A percentile compares a stretch with the other conserved stretches of the same genome.
These are phyloP conservation scores for Drosophila emarginata DNA, from an alignment of 2,888 invertebrate species.

Conservation along the genomic window DNA sequence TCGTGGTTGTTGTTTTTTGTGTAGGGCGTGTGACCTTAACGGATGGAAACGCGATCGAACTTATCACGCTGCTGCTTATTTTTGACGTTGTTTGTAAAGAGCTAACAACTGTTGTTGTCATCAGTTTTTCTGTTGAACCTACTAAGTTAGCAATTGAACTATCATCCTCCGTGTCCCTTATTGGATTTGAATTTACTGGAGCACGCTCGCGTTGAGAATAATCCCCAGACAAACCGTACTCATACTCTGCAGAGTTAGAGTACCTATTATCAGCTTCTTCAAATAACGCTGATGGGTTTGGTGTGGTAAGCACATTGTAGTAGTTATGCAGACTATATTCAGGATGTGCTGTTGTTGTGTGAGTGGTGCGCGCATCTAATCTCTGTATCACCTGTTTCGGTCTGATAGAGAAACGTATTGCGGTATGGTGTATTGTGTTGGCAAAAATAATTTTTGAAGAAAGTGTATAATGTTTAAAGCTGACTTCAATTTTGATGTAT, in stretches of 20 bases:
- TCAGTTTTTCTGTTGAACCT: constrained; percentile 64
- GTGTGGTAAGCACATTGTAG: constrained; percentile 66
- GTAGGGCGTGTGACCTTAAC: constrained; percentile 46
- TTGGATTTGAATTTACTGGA: constrained; percentile 23
- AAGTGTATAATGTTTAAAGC: not conserved
- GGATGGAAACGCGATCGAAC: constrained; percentile 68
- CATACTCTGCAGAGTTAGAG: constrained; percentile 61
- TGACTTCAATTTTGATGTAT: constrained; percentile 45
- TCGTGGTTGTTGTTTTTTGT: constrained; percentile 43
- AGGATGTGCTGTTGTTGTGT: constrained; percentile 55
- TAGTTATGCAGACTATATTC: constrained; percentile 62
- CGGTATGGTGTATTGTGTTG: constrained; percentile 34
- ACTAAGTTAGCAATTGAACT: constrained; percentile 67
- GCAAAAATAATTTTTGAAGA: constrained; percentile 16
- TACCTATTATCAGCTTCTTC: constrained; percentile 59
- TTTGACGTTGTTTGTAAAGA: constrained; percentile 35
- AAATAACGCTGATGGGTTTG: constrained; percentile 18
- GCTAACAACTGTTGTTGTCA: constrained; percentile 78
- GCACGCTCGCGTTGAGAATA: constrained; percentile 57
- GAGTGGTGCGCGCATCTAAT: constrained; percentile 48
- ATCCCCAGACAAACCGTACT: constrained; percentile 49
- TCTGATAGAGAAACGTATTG: constrained; percentile 61
- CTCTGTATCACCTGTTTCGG: constrained; percentile 69
- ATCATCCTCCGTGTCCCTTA: constrained; percentile 67
- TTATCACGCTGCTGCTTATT: constrained; percentile 61